These are phyloP conservation scores for Sarcoramphus papa DNA, from an alignment of 2,797 vertebrate genomes.

Conservation along the genomic window DNA sequence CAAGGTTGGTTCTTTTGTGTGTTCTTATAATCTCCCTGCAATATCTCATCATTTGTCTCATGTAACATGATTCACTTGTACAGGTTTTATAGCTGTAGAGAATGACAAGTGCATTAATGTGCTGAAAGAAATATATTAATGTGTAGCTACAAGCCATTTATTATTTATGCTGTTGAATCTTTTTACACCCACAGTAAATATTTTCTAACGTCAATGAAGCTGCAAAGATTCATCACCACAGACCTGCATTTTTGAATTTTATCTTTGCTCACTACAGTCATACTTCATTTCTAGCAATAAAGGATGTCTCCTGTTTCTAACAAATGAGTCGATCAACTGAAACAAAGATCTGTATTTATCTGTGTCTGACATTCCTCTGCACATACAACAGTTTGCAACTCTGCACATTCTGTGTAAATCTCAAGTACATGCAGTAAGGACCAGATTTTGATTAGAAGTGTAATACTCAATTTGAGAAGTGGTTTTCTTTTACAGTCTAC, in stretches of 20 bases:
- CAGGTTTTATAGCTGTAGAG: not conserved
- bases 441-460: not conserved
- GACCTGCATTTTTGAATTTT: not conserved
- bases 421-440: not conserved
- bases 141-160: not conserved
- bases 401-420: not conserved
- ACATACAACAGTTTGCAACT: not conserved
- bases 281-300: slow-evolving; percentile 9
- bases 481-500: not conserved
- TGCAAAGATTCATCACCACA: not conserved
- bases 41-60: not conserved
- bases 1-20: slow-evolving; percentile 1
- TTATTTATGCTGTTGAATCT: slow-evolving; percentile 24
- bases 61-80: slow-evolving; percentile 11
- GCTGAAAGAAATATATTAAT: slow-evolving; percentile 21
- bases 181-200: slow-evolving; percentile 36
- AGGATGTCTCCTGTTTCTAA: not conserved
- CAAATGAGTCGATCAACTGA: not conserved
- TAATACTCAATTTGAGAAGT: not conserved
- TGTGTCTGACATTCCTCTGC: not conserved
- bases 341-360: not conserved
- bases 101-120: slow-evolving; percentile 6
- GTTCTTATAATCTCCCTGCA: not conserved
- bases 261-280: not conserved
- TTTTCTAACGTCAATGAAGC: not conserved